phyloP scores from a whole-genome alignment of 2,888 invertebrate species.

The Habroteleia sp. region DNA sequence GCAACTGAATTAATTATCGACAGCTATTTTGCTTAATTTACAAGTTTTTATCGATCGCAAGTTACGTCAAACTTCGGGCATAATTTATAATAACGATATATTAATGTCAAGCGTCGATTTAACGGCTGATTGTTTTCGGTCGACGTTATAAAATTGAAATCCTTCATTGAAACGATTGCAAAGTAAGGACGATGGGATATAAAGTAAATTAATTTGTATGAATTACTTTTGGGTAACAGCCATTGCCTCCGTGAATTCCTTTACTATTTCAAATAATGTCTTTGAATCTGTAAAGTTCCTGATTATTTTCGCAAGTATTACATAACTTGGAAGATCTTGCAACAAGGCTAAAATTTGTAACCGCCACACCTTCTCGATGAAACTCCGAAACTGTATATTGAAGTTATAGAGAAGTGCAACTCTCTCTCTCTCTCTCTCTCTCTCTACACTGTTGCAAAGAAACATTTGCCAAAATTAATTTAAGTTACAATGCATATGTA shows the following conservation, averaged over 20 bases:
- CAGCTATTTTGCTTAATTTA: slow-evolving; percentile 40
- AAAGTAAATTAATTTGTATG: slow-evolving; percentile 13
- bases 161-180: background rate
- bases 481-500: slow-evolving; percentile 35
- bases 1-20: slow-evolving; percentile 53
- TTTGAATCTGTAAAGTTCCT: slow-evolving; percentile 46
- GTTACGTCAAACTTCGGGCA: slow-evolving; percentile 37
- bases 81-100: slow-evolving; percentile 47
- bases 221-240: slow-evolving; percentile 17
- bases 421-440: too few species aligned
- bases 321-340: slow-evolving; percentile 49
- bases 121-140: slow-evolving; percentile 8
- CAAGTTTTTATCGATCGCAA: slow-evolving; percentile 20
- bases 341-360: slow-evolving; percentile 59
- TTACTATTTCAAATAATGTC: slow-evolving; percentile 31
- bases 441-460: slow-evolving; percentile 51
- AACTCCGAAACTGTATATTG: slow-evolving; percentile 58
- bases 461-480: slow-evolving; percentile 60
- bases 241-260: slow-evolving; percentile 20
- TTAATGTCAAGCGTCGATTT: slow-evolving; percentile 24
- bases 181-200: too few species aligned
- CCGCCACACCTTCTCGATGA: slow-evolving; percentile 52
- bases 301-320: slow-evolving; percentile 55
- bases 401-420: slow-evolving; percentile 60
- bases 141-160: background rate